phyloP scores from a whole-genome alignment of 2,797 vertebrate species.

The Eutrigla gurnardus region DNA sequence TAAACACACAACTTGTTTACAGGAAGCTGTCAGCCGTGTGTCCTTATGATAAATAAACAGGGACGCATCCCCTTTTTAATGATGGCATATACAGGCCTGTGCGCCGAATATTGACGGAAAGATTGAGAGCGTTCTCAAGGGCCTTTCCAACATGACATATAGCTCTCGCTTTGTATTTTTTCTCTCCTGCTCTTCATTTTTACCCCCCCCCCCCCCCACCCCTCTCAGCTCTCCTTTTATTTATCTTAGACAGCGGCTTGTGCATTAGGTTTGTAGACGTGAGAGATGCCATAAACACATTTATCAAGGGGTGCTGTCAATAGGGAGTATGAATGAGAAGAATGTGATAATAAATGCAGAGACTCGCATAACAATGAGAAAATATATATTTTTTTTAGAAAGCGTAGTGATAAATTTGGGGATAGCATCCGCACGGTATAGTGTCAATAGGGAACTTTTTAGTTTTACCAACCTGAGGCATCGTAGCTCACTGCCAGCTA shows the following conservation, averaged over 20 bases:
- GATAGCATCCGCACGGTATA: slow-evolving; percentile 24
- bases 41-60: slow-evolving; percentile 78
- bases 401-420: background rate
- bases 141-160: slow-evolving; percentile 76
- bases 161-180: slow-evolving; percentile 56
- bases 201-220: slow-evolving; percentile 5
- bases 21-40: slow-evolving; percentile 73
- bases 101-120: slow-evolving; percentile 76
- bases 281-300: slow-evolving; percentile 67
- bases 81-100: slow-evolving; percentile 64
- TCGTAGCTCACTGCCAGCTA: slow-evolving; percentile 6
- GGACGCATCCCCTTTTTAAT: slow-evolving; percentile 73
- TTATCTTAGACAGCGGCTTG: slow-evolving; percentile 59
- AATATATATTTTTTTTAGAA: background rate
- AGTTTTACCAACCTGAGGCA: slow-evolving; percentile 8
- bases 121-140: slow-evolving; percentile 79
- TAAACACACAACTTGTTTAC: slow-evolving; percentile 75
- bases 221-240: slow-evolving; percentile 59
- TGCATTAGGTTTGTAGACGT: slow-evolving; percentile 47
- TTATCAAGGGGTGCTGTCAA: slow-evolving; percentile 64
- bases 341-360: slow-evolving; percentile 56
- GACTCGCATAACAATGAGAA: slow-evolving; percentile 41
- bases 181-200: slow-evolving; percentile 59
- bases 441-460: slow-evolving; percentile 32
- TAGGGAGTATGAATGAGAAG: slow-evolving; percentile 56